Percentiles rank a stretch among this genome's conserved stretches.
These are phyloP conservation scores for Oreochromis grahami DNA, from an alignment of 2,797 vertebrate genomes.

Conservation along the genomic window DNA sequence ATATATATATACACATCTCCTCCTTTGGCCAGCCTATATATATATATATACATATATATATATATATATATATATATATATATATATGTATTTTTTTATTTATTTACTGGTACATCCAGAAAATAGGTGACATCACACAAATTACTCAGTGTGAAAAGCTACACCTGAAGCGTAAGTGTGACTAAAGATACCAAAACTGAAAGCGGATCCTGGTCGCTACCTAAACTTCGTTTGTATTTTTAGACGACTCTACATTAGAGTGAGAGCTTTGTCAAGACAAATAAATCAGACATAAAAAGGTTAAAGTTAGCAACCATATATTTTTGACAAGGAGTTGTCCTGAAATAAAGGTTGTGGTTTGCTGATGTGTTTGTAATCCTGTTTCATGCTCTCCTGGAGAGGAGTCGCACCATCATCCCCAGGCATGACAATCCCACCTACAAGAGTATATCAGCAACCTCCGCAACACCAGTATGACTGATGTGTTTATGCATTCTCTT, in stretches of 20 bases:
- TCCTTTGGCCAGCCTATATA: too few relatives aligned
- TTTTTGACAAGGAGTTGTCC: slow-evolving; percentile 45
- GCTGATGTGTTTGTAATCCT: slow-evolving; percentile 65
- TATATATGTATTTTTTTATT: neutral
- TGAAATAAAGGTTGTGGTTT: slow-evolving; percentile 50
- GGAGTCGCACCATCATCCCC: slow-evolving; percentile 61
- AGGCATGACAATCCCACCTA: slow-evolving; percentile 72
- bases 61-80: neutral
- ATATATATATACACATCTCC: accelerated
- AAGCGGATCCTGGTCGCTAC: neutral
- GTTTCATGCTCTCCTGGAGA: slow-evolving; percentile 70
- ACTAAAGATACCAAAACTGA: neutral
- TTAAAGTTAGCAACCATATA: slow-evolving; percentile 18
- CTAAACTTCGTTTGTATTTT: neutral
- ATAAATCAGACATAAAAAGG: slow-evolving; percentile 1
- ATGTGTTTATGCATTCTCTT: slow-evolving; percentile 69
- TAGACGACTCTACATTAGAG: neutral
- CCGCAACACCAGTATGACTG: slow-evolving; percentile 65
- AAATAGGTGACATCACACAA: slow-evolving; percentile 17
- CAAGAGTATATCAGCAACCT: slow-evolving; percentile 62
- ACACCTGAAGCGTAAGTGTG: neutral
- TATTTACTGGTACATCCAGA: neutral
- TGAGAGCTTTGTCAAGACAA: neutral
- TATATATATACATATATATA: accelerated
- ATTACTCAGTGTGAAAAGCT: slow-evolving; percentile 9